Conservation (phyloP, 2,888 invertebrate genomes). For the Cerastis rubricosa region DNA sequence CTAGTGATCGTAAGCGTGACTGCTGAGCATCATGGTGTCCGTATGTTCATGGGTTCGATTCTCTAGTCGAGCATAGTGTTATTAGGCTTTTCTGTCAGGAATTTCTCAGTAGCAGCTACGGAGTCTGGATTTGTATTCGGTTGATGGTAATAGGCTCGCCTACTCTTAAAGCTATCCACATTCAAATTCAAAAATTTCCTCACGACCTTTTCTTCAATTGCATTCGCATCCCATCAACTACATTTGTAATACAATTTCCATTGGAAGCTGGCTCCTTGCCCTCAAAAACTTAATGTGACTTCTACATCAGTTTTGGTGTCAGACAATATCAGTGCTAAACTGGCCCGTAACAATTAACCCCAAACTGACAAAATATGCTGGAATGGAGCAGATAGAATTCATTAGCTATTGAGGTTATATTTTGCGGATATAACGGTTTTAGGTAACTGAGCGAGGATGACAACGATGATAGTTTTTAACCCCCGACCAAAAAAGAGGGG, state of each 20-base stretch:
- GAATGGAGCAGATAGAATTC: slow-evolving; percentile 20
- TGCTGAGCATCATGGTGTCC: too few relatives aligned
- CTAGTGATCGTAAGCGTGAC: too few relatives aligned
- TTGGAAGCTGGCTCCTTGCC: neutral
- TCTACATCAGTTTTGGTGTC: slow-evolving; percentile 29
- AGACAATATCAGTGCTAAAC: slow-evolving; percentile 6
- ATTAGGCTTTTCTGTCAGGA: too few relatives aligned
- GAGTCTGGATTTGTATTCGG: too few relatives aligned
- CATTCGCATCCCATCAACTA: neutral
- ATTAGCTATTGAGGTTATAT: slow-evolving; percentile 42
- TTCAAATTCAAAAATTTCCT: neutral
- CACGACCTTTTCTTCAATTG: neutral
- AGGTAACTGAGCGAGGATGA: neutral
- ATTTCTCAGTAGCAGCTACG: too few relatives aligned
- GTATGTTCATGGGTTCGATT: too few relatives aligned
- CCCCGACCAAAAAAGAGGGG: too few relatives aligned
- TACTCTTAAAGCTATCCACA: neutral
- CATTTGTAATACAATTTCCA: neutral
- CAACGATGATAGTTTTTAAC: slow-evolving; percentile 1
- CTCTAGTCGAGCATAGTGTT: too few relatives aligned
- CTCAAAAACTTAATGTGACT: slow-evolving; percentile 30
- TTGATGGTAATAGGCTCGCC: neutral
- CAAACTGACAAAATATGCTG: slow-evolving; percentile 22
- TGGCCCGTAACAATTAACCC: slow-evolving; percentile 35
- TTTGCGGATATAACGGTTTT: neutral